phyloP scores from a whole-genome alignment of 2,113 vertebrate species.

The Pristiophorus japonicus region DNA sequence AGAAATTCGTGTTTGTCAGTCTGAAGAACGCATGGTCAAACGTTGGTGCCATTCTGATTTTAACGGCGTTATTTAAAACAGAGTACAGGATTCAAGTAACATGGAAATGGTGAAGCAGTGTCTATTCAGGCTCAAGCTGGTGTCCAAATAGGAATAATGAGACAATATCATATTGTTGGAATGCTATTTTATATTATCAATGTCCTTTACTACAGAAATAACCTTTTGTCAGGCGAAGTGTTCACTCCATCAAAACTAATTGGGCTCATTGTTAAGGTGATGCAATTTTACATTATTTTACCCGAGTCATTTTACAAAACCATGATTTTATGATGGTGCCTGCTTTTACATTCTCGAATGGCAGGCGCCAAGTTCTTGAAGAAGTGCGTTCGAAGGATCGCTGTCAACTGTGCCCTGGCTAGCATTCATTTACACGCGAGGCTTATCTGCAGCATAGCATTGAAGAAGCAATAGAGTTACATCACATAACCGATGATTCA shows the following conservation, averaged over 20 bases:
- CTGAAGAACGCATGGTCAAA: not conserved
- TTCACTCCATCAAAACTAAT: not conserved
- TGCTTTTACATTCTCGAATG: not conserved
- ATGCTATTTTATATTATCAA: not conserved
- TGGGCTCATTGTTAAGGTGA: not conserved
- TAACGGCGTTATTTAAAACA: not conserved
- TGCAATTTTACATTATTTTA: not conserved
- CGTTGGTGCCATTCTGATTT: not conserved
- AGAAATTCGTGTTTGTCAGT: not conserved
- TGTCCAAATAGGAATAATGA: not conserved
- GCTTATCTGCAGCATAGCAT: not conserved
- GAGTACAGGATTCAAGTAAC: not conserved
- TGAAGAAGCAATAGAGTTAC: not conserved
- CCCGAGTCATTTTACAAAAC: not conserved
- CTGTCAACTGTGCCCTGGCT: not conserved
- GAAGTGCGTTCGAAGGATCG: not conserved
- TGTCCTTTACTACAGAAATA: not conserved
- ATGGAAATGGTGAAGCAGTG: no score
- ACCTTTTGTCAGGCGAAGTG: not conserved
- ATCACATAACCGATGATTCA: not conserved
- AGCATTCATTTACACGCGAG: not conserved
- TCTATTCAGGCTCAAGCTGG: not conserved
- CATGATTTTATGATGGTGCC: not conserved
- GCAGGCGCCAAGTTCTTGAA: not conserved
- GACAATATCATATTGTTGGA: not conserved